phyloP scores from a whole-genome alignment of 1,140 invertebrate genomes.

The Macrobrachium nipponense region DNA sequence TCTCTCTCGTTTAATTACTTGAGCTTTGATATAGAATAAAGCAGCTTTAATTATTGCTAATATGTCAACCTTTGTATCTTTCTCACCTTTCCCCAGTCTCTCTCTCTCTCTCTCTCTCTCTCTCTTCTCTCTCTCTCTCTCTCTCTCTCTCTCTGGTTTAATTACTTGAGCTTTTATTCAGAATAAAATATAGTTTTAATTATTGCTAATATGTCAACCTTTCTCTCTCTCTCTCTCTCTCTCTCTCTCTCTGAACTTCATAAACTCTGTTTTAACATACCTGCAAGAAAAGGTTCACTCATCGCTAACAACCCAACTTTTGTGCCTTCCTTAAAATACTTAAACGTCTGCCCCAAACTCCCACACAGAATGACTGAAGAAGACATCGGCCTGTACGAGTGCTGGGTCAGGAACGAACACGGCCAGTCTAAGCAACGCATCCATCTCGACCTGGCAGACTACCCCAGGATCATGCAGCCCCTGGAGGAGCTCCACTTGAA shows the following conservation, averaged over 20 bases:
- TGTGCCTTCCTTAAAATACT: not conserved
- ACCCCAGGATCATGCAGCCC: slow-evolving; percentile 85
- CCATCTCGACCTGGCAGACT: slow-evolving; percentile 87
- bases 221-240: too few relatives aligned
- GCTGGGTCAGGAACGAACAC: slow-evolving; percentile 91
- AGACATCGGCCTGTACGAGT: slow-evolving; percentile 94
- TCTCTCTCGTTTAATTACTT: not conserved
- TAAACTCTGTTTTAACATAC: not conserved
- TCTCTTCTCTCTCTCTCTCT: slow-evolving; percentile 9
- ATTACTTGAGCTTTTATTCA: too few relatives aligned
- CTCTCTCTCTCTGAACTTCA: not conserved
- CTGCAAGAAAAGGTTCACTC: slow-evolving; percentile 46
- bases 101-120: slow-evolving; percentile 20
- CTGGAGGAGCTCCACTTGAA: slow-evolving; percentile 83
- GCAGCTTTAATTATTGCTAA: slow-evolving; percentile 46
- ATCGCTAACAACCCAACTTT: not conserved
- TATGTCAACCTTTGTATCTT: not conserved
- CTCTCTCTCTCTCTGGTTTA: slow-evolving; percentile 10
- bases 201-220: too few relatives aligned
- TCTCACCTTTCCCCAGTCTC: not conserved
- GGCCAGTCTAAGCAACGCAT: slow-evolving; percentile 86
- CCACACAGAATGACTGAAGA: slow-evolving; percentile 67
- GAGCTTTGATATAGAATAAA: not conserved
- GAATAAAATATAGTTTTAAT: too few relatives aligned
- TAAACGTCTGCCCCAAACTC: not conserved